Percentiles rank a stretch among this genome's conserved stretches.
Evolutionary conservation across 2,797 vertebrate species (phyloP).

Genomic region (Phaenicophaeus curvirostris): DNA sequence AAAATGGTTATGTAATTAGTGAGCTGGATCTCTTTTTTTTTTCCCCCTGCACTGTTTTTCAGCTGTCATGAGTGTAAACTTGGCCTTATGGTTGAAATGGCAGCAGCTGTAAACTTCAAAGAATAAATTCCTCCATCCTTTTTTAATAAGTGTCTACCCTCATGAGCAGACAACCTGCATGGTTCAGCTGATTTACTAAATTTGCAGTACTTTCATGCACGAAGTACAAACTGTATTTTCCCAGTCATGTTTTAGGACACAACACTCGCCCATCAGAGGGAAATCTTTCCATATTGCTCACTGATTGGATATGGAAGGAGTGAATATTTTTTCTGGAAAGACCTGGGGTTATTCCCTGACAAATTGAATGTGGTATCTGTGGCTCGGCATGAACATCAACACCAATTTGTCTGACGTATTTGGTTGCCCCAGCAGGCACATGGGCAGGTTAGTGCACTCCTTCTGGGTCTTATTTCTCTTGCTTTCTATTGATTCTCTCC

Average conservation of each 20-base stretch:
- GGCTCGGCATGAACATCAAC: slow-evolving; percentile 28
- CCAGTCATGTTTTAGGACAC: slow-evolving; percentile 4
- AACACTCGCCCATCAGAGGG: slow-evolving; percentile 38
- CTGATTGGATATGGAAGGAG: slow-evolving; percentile 53
- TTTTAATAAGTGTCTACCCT: not conserved
- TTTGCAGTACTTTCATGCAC: slow-evolving; percentile 56
- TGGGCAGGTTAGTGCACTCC: not conserved
- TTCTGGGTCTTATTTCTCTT: not conserved
- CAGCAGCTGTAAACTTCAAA: slow-evolving; percentile 52
- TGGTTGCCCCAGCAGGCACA: not conserved
- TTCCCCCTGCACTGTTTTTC: not conserved
- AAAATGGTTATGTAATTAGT: not conserved
- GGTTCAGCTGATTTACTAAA: slow-evolving; percentile 47
- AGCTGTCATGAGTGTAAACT: not conserved
- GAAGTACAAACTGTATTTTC: slow-evolving; percentile 49
- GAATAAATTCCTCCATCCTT: slow-evolving; percentile 30
- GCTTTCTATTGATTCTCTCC: not conserved
- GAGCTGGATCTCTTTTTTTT: not conserved
- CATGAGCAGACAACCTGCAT: slow-evolving; percentile 26
- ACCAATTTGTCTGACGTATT: slow-evolving; percentile 16
- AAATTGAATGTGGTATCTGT: slow-evolving; percentile 56
- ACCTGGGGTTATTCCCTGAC: slow-evolving; percentile 61
- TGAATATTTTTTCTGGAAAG: slow-evolving; percentile 57
- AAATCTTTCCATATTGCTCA: slow-evolving; percentile 65
- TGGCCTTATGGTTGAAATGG: slow-evolving; percentile 11